Evolutionary conservation across 1,140 invertebrate genomes (phyloP).

Genomic region (Heliconius hermathena): DNA sequence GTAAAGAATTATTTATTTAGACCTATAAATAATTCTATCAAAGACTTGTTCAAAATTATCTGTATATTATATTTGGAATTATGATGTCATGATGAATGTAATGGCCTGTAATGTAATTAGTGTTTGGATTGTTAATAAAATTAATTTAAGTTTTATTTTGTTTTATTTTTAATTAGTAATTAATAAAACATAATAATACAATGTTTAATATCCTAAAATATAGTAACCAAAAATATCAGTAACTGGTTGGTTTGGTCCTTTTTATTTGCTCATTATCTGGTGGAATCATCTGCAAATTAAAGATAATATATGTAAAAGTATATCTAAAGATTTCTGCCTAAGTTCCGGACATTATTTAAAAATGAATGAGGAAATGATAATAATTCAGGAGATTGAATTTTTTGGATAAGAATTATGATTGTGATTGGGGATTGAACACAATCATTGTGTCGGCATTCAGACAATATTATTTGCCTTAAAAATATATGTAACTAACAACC

Average conservation of each 20-base stretch:
- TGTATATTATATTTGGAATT: no score
- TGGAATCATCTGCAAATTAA: background rate
- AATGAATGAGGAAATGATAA: no score
- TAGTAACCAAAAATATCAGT: background rate
- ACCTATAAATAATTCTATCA: no score
- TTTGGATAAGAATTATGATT: no score
- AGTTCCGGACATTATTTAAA: no score
- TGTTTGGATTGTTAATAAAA: slow-evolving; percentile 1
- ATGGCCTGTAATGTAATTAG: background rate
- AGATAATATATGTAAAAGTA: background rate
- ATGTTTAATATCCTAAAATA: slow-evolving; percentile 1
- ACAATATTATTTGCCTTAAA: no score
- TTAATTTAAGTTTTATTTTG: background rate
- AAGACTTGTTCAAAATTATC: no score
- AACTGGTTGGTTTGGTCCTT: slow-evolving; percentile 28
- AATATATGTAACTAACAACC: no score
- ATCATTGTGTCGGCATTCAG: background rate
- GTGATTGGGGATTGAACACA: background rate
- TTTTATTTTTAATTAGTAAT: background rate
- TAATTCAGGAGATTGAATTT: no score
- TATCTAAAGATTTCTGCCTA: no score
- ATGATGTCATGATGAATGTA: no score
- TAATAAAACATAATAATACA: background rate
- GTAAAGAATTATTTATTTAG: no score
- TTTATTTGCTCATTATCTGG: background rate